phyloP scores from a whole-genome alignment of 2,113 vertebrate genomes.

The Notechis scutatus region DNA sequence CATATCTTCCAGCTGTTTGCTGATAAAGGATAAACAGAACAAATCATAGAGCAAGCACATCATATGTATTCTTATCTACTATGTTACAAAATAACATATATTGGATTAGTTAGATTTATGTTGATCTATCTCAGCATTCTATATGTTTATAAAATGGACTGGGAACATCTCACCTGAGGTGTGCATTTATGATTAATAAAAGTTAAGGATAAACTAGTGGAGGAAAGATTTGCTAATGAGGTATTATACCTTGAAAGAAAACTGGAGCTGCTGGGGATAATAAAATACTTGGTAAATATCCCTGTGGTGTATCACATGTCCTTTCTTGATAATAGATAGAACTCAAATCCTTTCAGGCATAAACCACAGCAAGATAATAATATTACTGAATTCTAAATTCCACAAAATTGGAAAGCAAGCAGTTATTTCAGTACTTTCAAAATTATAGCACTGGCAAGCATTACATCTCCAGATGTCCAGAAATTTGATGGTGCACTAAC shows the following conservation, averaged over 20 bases:
- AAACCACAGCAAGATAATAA: constrained; percentile 31
- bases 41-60: background rate
- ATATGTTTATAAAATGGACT: constrained; percentile 4
- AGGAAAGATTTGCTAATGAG: constrained; percentile 36
- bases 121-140: constrained; percentile 1
- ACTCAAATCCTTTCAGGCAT: constrained; percentile 26
- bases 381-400: constrained; percentile 24
- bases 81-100: background rate
- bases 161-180: constrained; percentile 2
- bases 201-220: constrained; percentile 31
- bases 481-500: background rate
- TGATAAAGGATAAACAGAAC: background rate
- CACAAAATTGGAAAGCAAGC: background rate
- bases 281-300: constrained; percentile 47
- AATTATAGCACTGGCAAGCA: constrained; percentile 9
- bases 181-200: constrained; percentile 13
- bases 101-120: constrained; percentile 6
- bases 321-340: constrained; percentile 25
- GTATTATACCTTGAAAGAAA: constrained; percentile 29
- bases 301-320: constrained; percentile 26
- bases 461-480: constrained; percentile 8
- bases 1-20: background rate
- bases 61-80: background rate
- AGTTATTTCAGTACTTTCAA: constrained; percentile 31
- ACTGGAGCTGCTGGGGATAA: constrained; percentile 27